A percentile compares a stretch with the other conserved stretches of the same genome.
These are phyloP conservation scores for Hermaeophaga mercurialis DNA, from an alignment of 2,888 invertebrate species.

Conservation along the genomic window DNA sequence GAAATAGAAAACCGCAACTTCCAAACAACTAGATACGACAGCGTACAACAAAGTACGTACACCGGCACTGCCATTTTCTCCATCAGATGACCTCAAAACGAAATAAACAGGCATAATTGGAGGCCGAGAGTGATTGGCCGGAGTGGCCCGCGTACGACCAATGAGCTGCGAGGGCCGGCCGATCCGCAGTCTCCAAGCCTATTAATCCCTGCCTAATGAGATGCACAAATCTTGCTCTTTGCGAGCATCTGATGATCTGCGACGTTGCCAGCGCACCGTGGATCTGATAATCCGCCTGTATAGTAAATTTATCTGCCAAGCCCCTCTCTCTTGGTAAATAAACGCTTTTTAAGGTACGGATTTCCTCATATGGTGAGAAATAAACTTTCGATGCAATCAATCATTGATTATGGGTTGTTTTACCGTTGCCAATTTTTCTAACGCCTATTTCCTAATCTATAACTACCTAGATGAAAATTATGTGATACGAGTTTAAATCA, in stretches of 20 bases:
- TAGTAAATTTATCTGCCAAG: neutral
- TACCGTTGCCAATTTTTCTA: no score
- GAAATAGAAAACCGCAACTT: conserved; percentile 23
- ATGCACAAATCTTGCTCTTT: conserved; percentile 49
- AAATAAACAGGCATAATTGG: conserved; percentile 57
- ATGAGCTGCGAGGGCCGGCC: conserved; percentile 45
- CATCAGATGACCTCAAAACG: conserved; percentile 55
- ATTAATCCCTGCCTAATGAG: conserved; percentile 56
- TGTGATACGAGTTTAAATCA: no score
- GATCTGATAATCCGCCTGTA: conserved; percentile 9
- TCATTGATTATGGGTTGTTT: no score
- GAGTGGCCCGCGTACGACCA: conserved; percentile 43
- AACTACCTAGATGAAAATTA: no score
- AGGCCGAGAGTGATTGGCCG: conserved; percentile 53
- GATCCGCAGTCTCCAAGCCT: conserved; percentile 52
- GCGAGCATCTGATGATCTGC: conserved; percentile 28
- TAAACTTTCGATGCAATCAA: no score
- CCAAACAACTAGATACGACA: conserved; percentile 26
- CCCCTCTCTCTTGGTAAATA: no score
- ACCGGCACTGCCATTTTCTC: conserved; percentile 54
- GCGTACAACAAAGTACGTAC: conserved; percentile 22
- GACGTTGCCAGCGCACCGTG: conserved; percentile 25
- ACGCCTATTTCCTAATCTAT: no score
- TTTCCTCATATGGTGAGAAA: no score
- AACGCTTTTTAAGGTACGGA: no score